Evolutionary conservation across 2,888 invertebrate species (phyloP).

Genomic region (Helobdella robusta): DNA sequence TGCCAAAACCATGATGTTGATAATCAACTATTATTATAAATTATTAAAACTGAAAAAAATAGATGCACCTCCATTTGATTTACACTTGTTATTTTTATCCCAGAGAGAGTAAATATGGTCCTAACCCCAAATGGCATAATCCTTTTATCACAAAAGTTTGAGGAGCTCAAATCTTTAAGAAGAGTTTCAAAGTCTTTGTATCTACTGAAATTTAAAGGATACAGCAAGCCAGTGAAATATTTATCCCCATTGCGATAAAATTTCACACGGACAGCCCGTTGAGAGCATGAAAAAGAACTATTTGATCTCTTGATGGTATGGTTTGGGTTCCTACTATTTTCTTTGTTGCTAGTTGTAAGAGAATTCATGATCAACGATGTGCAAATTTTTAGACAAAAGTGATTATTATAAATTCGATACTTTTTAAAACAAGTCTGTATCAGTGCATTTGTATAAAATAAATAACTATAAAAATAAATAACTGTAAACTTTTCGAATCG

Average conservation of each 20-base stretch:
- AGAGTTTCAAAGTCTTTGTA: conserved; percentile 20
- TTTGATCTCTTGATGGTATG: conserved; percentile 6
- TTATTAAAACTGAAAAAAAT: neutral
- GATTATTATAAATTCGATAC: too few relatives aligned
- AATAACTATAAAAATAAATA: too few relatives aligned
- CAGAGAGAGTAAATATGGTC: conserved; percentile 78
- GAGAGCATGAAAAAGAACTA: conserved; percentile 15
- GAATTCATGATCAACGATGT: too few relatives aligned
- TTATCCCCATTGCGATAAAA: conserved; percentile 90
- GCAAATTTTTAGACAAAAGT: too few relatives aligned
- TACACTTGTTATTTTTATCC: conserved; percentile 55
- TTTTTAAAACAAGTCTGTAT: too few relatives aligned
- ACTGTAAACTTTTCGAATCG: too few relatives aligned
- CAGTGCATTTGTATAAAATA: too few relatives aligned
- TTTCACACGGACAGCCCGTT: conserved; percentile 20
- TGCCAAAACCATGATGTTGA: too few relatives aligned
- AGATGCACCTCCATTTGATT: conserved; percentile 17
- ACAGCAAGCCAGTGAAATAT: conserved; percentile 62
- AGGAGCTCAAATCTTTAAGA: conserved; percentile 20
- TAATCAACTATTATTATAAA: too few relatives aligned
- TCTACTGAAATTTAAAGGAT: conserved; percentile 12
- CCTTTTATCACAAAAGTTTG: conserved; percentile 67
- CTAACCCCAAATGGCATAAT: conserved; percentile 86
- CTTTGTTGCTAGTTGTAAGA: too few relatives aligned
- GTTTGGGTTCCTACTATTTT: neutral